Evolutionary conservation across 30 jellyfish, hydroid and myxozoan species (phyloP), one percentile per base, ranked within the genome.

Genomic region (Nemopilema nomurai): DNA sequence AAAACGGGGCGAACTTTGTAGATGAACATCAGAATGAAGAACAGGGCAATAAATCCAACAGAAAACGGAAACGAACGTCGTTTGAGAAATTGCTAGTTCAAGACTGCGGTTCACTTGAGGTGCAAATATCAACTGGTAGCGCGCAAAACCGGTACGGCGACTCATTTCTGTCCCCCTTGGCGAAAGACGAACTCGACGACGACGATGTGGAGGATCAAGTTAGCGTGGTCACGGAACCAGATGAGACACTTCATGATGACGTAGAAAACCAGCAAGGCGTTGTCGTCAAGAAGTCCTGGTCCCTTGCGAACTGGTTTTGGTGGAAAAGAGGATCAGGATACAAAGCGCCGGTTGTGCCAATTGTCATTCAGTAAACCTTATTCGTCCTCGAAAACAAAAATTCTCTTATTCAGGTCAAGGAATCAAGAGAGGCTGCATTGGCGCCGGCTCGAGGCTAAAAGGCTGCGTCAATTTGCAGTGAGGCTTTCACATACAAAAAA

Each of bases 261-360:
- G 31, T 20, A 20, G 49, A 57, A 68, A 49, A 32, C 33, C 64
- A 18, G 49, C 32, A 31, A 83, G 4, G 79, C 41, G 86, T 87
- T 52, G 79, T 87, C 49, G 84, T 87, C 6, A 77, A 87, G 81
- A 87, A 69, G 49, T 51, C 96, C 1, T 87, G 96, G 96, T 87
- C 96, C 26, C 21, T 87, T 18, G 31, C 83, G 51, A 69, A 87
- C 17, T 87, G 88, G 96, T 52, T 87, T 68, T 53, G 80, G 86
- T 53, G 81, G 18, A 77, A 78, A 52, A 63, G 49, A 49, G 67
- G 49, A 23, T 32, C 52, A 68, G 30, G 31, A 33, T 33, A 68
- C 68, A 20, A 27, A 8, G 57, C 31, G 9, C 78, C 74, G 16
- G 92, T 71, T 31, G 86, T 52, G 7, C 17, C 92, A 1, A 62